These are phyloP conservation scores for Beris chalybata DNA, from an alignment of 2,888 invertebrate species.

Conservation along the genomic window DNA sequence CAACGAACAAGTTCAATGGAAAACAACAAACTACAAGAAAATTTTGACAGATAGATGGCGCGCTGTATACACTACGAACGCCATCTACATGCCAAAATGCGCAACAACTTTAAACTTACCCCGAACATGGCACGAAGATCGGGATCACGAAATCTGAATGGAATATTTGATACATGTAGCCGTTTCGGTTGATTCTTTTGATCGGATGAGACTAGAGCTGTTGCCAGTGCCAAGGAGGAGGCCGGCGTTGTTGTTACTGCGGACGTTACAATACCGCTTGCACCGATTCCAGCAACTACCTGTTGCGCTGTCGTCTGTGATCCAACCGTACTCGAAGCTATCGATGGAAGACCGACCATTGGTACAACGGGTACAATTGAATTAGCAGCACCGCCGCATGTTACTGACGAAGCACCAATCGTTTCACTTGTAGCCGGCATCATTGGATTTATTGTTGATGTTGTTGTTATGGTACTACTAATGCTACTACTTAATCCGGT, in stretches of 20 bases:
- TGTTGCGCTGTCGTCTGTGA: conserved; percentile 50
- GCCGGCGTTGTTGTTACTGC: conserved; percentile 56
- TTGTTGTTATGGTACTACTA: conserved; percentile 34
- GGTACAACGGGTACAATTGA: conserved; percentile 32
- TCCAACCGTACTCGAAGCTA: conserved; percentile 45
- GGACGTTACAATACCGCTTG: conserved; percentile 46
- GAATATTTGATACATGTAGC: conserved; percentile 99
- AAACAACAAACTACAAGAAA: conserved; percentile 30
- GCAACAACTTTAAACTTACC: conserved; percentile 65
- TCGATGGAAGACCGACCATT: conserved; percentile 36
- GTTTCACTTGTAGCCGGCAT: conserved; percentile 38
- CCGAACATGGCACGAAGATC: conserved; percentile 98
- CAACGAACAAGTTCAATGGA: conserved; percentile 9
- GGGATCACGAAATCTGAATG: conserved; percentile 98
- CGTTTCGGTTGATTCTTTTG: conserved; percentile 81
- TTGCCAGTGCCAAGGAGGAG: conserved; percentile 44
- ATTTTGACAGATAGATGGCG: not conserved
- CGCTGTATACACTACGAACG: not conserved
- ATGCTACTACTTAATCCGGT: conserved; percentile 24
- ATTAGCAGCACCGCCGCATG: conserved; percentile 40
- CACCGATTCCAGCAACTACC: conserved; percentile 50
- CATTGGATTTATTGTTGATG: conserved; percentile 29
- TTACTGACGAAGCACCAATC: conserved; percentile 40
- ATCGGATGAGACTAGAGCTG: conserved; percentile 60
- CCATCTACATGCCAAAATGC: not conserved